Evolutionary conservation across 2,888 invertebrate species (phyloP), one percentile per base, ranked within the genome.

Genomic region (Clostera curtula): DNA sequence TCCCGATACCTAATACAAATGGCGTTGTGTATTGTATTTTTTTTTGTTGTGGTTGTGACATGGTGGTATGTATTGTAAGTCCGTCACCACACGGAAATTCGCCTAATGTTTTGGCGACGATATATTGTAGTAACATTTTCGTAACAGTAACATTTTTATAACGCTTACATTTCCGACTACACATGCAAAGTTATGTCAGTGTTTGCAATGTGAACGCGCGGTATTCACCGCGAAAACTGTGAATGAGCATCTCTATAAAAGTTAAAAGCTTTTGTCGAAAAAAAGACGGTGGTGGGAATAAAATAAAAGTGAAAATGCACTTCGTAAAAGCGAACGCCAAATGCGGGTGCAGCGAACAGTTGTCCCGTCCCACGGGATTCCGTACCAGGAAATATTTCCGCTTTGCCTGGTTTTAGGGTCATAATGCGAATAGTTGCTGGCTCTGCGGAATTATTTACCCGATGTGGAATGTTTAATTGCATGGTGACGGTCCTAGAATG

Each of bases 181-280:
- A 18, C 6, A 15, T 15, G 4, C 6, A 32, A 24, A 29, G 39
- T 41, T 29, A 25, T 33, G 41, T 42, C 49, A 46, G 49, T 49
- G 49, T 37, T 23, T 27, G 22, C 15, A 6, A 6, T 20, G 26
- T 9, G 45, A 41, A 36, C 45, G 44, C 37, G 40, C 38, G 40
- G 63, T 66, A 66, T 63, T 60, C 57, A 55, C 65, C 58, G 54
- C 58, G 49, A 62, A 69, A 76, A 67, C 64, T 54, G 56, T 57
- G 57, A 66, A 68, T 62, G 61, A 63, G 61, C 60, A 65, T 59
- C 60, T 62, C 57, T 57, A 71, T 70, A 70, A 77, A 77, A 72
- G 73, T 75, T 79, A 77, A 80, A 77, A 79, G 79, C 76, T 75
- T 76, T 76, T 60, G 65, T 61, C 53, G 53, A 73, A 80, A 79